Base-by-base conservation (phyloP, 2,797 vertebrate species). In the Enteromius paludinosus region DNA sequence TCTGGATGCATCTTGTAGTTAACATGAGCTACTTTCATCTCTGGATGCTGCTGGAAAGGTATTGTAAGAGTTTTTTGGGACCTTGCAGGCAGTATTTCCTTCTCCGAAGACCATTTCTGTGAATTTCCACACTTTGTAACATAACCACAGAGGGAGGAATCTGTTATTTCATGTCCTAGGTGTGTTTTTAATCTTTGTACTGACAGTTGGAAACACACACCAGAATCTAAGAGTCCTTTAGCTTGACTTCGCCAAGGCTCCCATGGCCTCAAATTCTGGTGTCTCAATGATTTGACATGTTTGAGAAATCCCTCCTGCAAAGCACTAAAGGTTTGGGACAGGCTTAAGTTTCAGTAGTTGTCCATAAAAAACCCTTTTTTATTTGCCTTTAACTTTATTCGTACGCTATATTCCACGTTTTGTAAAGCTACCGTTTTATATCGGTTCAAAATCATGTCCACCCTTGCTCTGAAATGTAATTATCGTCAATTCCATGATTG, bases 101-200 rank as follows among this genome's bases (percentile, higher is more conserved):
- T 47, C 30, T 64, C 11, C 20, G 0, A 52, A 68, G 9, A 38
- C 9, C 1, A 56, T 68, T 69, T 66, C 49, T 28, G 14, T 1
- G 33, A 43, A 56, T 41, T 20, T 56, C 17, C 5, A 23, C n/a
- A 70, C 66, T 56, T 79, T 30, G 23, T 45, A 80, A 61, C 54
- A 45, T 17, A 20, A 4, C 3, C 18, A 23, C 65, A 28, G 78
- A 70, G 69, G 0, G 3, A 25, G 43, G 69, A 84, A 85, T 73
- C 3, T 56, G 20, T 52, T 33, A 47, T 78, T 78, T 23, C 0
- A 8, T 43, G 12, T 43, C 33, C 23, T 79, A 38, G 70, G 49
- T 83, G 83, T 83, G 84, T 87, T 87, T 88, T 89, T 81, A 88
- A 75, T 89, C 82, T 88, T 33, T 47, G 25, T 17, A 23, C 33